Evolutionary conservation across 1,140 invertebrate species (phyloP), one percentile per base, ranked within the genome.

Genomic region (Caenorhabditis inopinata): DNA sequence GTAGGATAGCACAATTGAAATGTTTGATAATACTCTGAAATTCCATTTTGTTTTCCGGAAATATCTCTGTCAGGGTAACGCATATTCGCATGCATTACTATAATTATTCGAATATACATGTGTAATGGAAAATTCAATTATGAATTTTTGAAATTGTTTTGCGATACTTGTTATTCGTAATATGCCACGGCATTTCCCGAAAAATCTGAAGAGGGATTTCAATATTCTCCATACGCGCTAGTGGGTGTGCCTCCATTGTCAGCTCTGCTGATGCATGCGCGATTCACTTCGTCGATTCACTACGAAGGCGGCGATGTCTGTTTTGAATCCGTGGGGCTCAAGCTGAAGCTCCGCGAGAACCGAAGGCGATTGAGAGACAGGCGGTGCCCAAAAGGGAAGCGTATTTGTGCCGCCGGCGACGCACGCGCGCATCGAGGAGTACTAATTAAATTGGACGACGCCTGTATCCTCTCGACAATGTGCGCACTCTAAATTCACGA

Each of bases 401-500:
- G 58, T 68, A 16, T 53, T 21, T 53, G 49, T 38, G 32, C 53
- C 12, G 58, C 58, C 58, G 58, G 23, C 32, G 58, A 32, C 58
- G 58, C 32, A 68, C 32, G 32, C 58, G 58, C 58, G 58, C 58
- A 68, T 68, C 58, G 58, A 68, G 58, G 58, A 68, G 58, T 68
- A 68, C 58, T 68, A 68, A 68, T 68, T 68, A 68, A 68, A 68
- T 68, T 68, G 58, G 58, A 68, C 58, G 58, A 38, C n/a, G 58
- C 58, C 58, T 68, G 58, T 68, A 38, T 68, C 58, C 58, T 68
- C 58, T 68, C 58, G 58, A 68, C 58, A 68, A 68, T 68, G 38
- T 32, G 58, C 38, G 38, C 58, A 68, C 58, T 68, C 58, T 68
- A 68, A 38, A 68, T 68, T 68, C 58, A 68, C 58, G 58, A 68